A percentile compares a stretch with the other conserved stretches of the same genome.
Conservation (phyloP, 2,888 invertebrate species). For the Plagiodera versicolora region DNA sequence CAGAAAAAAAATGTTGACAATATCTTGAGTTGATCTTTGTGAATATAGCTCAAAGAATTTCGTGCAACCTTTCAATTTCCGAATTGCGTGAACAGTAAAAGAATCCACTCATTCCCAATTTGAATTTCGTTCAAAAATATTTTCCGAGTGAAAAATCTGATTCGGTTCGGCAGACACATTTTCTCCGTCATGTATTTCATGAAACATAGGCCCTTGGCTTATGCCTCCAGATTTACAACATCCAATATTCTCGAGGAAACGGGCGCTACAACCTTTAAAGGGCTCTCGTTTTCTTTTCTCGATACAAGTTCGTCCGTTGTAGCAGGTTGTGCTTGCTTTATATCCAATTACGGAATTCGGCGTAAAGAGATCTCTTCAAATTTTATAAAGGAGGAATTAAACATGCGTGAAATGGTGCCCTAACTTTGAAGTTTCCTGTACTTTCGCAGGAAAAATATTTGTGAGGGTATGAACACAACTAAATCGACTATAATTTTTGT, state of each 20-base stretch:
- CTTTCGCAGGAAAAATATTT: neutral
- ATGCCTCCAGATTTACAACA: slow-evolving; percentile 10
- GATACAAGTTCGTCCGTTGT: neutral
- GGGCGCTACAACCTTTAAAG: neutral
- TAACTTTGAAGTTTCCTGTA: slow-evolving; percentile 3
- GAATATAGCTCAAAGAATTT: too few relatives aligned
- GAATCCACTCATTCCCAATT: too few relatives aligned
- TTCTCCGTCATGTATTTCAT: neutral
- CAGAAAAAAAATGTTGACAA: too few relatives aligned
- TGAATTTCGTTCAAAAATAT: neutral
- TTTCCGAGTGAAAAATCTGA: neutral
- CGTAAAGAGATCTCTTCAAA: slow-evolving; percentile 3
- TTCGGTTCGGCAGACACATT: slow-evolving; percentile 4
- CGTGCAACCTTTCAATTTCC: too few relatives aligned
- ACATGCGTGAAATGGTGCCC: slow-evolving; percentile 3
- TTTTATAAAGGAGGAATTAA: neutral
- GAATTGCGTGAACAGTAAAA: too few relatives aligned
- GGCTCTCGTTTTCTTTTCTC: neutral
- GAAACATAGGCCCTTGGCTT: slow-evolving; percentile 5
- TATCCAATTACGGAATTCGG: neutral
- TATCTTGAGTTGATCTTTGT: too few relatives aligned
- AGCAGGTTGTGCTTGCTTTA: neutral
- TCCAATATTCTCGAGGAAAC: slow-evolving; percentile 6
- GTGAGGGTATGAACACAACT: too few relatives aligned
- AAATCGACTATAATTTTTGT: too few relatives aligned